Evolutionary conservation across 2,797 vertebrate species (phyloP).

Genomic region (Halcyon badia): DNA sequence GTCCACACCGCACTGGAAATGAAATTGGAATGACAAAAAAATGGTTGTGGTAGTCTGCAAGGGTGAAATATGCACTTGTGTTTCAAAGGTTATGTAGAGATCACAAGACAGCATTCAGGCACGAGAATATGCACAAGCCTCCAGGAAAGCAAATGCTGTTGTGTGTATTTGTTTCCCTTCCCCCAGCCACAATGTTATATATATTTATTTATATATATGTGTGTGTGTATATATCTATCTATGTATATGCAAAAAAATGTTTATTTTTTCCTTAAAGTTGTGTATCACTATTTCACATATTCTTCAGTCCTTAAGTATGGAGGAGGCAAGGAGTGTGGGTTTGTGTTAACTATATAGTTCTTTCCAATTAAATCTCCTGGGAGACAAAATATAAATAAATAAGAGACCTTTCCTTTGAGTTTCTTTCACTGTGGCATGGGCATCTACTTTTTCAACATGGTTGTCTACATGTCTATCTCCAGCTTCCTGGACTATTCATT

Average conservation of each 20-base stretch:
- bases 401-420: background rate
- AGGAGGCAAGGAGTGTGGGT: background rate
- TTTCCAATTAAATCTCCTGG: conserved; percentile 12
- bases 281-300: background rate
- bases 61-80: conserved; percentile 82
- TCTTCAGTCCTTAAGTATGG: background rate
- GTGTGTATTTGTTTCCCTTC: conserved; percentile 21
- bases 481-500: conserved; percentile 43
- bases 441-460: background rate
- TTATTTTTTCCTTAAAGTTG: background rate
- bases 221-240: background rate
- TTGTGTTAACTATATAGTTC: background rate
- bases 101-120: conserved; percentile 67
- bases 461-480: conserved; percentile 16
- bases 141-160: background rate
- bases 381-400: conserved; percentile 4
- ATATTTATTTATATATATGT: background rate
- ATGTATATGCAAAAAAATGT: background rate
- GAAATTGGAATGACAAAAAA: conserved; percentile 99
- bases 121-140: conserved; percentile 17
- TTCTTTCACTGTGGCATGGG: background rate
- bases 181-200: background rate
- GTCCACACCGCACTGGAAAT: conserved; percentile 92
- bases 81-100: conserved; percentile 84
- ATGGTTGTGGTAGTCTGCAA: conserved; percentile 85